Conservation (phyloP, 2,888 invertebrate species). For the Nomada flava region DNA sequence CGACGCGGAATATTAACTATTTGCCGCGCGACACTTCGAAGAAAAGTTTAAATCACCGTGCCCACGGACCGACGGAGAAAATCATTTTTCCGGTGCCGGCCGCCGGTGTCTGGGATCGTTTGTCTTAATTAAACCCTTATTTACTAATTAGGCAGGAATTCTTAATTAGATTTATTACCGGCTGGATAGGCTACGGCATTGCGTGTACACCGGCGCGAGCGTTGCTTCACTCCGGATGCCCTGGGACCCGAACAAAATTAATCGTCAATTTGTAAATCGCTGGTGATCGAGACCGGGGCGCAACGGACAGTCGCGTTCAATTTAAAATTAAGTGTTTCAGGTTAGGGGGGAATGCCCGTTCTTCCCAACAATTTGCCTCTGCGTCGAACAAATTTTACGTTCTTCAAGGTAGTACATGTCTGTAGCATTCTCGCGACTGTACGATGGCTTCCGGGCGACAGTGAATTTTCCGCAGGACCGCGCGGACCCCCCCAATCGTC, state of each 20-base stretch:
- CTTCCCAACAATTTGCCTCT: too few relatives aligned
- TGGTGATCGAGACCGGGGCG: neutral
- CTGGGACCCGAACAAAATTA: constrained; percentile 7
- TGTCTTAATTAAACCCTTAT: constrained; percentile 75
- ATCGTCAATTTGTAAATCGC: constrained; percentile 43
- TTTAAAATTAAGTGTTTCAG: neutral
- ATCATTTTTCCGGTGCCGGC: constrained; percentile 30
- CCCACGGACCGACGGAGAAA: constrained; percentile 1
- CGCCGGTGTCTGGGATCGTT: constrained; percentile 61
- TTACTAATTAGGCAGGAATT: constrained; percentile 74
- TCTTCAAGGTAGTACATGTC: too few relatives aligned
- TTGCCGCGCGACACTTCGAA: constrained; percentile 49
- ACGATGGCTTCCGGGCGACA: constrained; percentile 11
- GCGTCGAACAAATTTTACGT: too few relatives aligned
- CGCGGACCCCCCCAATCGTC: constrained; percentile 1
- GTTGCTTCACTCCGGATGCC: neutral
- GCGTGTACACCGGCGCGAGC: neutral
- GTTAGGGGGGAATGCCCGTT: too few relatives aligned
- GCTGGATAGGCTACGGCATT: constrained; percentile 3
- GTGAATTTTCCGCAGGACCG: constrained; percentile 35
- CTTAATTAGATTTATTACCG: constrained; percentile 74
- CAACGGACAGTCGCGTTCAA: neutral
- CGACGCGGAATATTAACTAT: constrained; percentile 65
- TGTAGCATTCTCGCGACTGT: too few relatives aligned
- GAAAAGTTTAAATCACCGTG: constrained; percentile 48